Evolutionary conservation across 1,140 invertebrate genomes (phyloP).

Genomic region (Megalopta genalis): DNA sequence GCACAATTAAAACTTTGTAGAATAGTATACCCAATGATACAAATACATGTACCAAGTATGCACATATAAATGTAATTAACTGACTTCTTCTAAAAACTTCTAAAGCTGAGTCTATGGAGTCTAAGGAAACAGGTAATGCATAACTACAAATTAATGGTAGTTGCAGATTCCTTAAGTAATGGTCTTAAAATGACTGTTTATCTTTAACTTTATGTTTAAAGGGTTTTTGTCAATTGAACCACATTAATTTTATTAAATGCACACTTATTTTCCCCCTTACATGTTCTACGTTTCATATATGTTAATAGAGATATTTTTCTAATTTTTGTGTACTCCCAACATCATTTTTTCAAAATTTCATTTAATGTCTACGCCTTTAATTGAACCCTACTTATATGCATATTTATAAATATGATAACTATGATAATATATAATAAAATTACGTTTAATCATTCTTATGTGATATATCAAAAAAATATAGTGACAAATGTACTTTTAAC

Average conservation of each 20-base stretch:
- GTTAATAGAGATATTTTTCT: not conserved
- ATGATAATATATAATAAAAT: not conserved
- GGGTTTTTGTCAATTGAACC: no score
- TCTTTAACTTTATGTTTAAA: no score
- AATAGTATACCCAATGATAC: not conserved
- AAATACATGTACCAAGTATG: not conserved
- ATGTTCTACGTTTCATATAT: not conserved
- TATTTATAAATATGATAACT: conserved; percentile 7
- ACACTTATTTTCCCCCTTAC: not conserved
- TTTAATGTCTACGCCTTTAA: not conserved
- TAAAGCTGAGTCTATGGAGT: conserved; percentile 76
- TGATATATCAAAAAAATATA: not conserved
- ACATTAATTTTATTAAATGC: not conserved
- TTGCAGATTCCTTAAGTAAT: not conserved
- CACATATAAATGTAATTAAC: conserved; percentile 44
- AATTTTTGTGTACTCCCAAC: not conserved
- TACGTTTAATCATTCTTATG: not conserved
- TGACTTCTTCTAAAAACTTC: conserved; percentile 58
- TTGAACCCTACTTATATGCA: not conserved
- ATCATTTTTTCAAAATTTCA: not conserved
- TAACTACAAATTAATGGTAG: conserved; percentile 32
- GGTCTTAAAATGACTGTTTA: not conserved
- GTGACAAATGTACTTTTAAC: conserved; percentile 44
- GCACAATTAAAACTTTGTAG: conserved; percentile 4
- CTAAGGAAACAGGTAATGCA: conserved; percentile 75